phyloP scores from a whole-genome alignment of 1,140 invertebrate genomes.

The Maconellicoccus hirsutus region DNA sequence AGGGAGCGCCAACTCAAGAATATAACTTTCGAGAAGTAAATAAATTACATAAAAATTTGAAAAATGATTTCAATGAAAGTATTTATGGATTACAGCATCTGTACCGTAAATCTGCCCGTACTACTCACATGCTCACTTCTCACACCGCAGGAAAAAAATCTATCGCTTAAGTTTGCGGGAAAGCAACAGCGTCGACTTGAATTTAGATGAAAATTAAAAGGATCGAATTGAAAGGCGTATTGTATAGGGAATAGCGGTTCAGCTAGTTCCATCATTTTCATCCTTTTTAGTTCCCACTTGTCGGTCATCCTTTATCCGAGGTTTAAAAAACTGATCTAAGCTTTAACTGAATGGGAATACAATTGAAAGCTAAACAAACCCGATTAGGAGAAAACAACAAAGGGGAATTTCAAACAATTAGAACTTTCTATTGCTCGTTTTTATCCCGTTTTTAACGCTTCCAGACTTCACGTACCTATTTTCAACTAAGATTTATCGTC shows the following conservation, averaged over 20 bases:
- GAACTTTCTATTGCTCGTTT: not conserved
- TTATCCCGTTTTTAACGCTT: not conserved
- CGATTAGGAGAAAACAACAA: conserved; percentile 16
- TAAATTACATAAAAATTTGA: too few relatives aligned
- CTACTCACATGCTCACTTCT: too few relatives aligned
- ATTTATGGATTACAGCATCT: too few relatives aligned
- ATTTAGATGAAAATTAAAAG: conserved; percentile 17
- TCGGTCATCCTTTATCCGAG: conserved; percentile 10
- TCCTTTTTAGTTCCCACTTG: conserved; percentile 16
- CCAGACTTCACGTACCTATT: not conserved
- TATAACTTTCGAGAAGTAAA: too few relatives aligned
- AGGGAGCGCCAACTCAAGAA: too few relatives aligned
- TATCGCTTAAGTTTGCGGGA: not conserved
- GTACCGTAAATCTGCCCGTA: too few relatives aligned
- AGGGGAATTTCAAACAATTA: conserved; percentile 22
- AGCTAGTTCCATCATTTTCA: not conserved
- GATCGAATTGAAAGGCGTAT: conserved; percentile 1
- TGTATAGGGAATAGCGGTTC: conserved; percentile 14
- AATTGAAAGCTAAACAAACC: conserved; percentile 18
- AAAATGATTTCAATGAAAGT: too few relatives aligned
- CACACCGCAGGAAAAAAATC: too few relatives aligned
- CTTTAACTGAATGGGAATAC: conserved; percentile 21
- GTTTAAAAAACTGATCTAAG: conserved; percentile 20
- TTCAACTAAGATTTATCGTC: too few relatives aligned
- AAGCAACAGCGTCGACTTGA: not conserved